Evolutionary conservation across 2,888 invertebrate species (phyloP).

Genomic region (Drosophila prostipennis): DNA sequence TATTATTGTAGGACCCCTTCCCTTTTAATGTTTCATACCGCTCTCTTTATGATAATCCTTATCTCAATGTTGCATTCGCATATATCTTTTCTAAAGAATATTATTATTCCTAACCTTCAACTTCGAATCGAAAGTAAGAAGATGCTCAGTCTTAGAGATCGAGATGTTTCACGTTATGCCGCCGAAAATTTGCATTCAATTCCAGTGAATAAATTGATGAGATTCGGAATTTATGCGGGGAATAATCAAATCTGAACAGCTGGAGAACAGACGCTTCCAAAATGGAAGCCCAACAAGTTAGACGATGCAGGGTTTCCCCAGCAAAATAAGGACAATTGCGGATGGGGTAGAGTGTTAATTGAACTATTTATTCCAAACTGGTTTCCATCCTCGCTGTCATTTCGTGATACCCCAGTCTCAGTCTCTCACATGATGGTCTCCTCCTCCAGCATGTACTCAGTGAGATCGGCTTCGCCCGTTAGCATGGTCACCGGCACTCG

Average conservation of each 20-base stretch:
- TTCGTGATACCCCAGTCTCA: neutral
- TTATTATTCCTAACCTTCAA: conserved; percentile 11
- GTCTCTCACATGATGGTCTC: conserved; percentile 63
- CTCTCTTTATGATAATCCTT: no score
- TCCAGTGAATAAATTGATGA: conserved; percentile 25
- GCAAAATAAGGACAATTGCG: neutral
- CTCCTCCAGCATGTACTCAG: conserved; percentile 71
- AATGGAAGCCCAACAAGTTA: conserved; percentile 19
- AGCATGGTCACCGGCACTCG: conserved; percentile 64
- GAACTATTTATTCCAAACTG: neutral
- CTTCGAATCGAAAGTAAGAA: neutral
- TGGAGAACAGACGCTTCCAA: conserved; percentile 9
- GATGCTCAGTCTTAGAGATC: neutral
- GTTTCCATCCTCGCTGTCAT: neutral
- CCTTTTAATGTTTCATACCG: no score
- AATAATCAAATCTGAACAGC: conserved; percentile 14
- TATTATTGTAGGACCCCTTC: no score
- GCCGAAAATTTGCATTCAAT: conserved; percentile 16
- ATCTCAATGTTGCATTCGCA: neutral
- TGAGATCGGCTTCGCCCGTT: conserved; percentile 62
- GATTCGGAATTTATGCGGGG: conserved; percentile 29
- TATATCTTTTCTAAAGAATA: neutral
- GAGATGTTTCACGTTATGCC: neutral
- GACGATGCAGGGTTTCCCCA: conserved; percentile 13
- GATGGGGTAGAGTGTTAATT: neutral